Conservation (phyloP, 2,113 vertebrate genomes). For the Entosphenus tridentatus region DNA sequence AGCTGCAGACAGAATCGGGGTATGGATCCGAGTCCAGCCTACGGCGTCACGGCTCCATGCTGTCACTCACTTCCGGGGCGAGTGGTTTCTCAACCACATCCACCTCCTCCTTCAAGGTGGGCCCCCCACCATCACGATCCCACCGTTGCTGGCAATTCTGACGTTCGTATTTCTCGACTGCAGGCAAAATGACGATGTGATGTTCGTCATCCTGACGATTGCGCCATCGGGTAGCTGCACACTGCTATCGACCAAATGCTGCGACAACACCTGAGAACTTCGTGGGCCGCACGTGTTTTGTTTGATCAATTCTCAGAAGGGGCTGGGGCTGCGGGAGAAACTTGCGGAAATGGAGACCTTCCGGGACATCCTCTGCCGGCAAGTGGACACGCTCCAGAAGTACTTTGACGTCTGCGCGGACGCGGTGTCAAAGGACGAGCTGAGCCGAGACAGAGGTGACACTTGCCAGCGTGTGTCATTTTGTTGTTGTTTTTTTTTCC, state of each 20-base stretch:
- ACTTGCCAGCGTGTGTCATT: too few relatives aligned
- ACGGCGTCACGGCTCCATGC: constrained; percentile 73
- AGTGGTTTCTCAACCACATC: constrained; percentile 84
- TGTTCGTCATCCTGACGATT: neutral
- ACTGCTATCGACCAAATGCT: constrained; percentile 1
- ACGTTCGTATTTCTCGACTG: neutral
- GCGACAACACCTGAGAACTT: constrained; percentile 5
- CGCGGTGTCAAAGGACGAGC: neutral
- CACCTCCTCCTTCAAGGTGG: constrained; percentile 85
- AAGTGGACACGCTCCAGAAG: constrained; percentile 43
- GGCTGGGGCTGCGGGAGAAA: constrained; percentile 77
- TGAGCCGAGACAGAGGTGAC: neutral
- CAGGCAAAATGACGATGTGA: neutral
- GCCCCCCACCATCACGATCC: constrained; percentile 7
- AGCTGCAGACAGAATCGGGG: constrained; percentile 59
- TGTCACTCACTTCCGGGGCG: constrained; percentile 74
- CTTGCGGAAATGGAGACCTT: constrained; percentile 98
- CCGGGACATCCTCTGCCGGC: constrained; percentile 55
- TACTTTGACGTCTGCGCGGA: constrained; percentile 25
- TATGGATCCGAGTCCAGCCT: constrained; percentile 88
- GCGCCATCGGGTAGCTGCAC: neutral
- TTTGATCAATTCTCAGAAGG: constrained; percentile 39
- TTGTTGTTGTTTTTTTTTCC: too few relatives aligned
- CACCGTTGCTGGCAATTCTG: neutral
- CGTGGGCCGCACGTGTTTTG: neutral